Evolutionary conservation across 2,888 invertebrate species (phyloP).

Genomic region (Agrotis puta): DNA sequence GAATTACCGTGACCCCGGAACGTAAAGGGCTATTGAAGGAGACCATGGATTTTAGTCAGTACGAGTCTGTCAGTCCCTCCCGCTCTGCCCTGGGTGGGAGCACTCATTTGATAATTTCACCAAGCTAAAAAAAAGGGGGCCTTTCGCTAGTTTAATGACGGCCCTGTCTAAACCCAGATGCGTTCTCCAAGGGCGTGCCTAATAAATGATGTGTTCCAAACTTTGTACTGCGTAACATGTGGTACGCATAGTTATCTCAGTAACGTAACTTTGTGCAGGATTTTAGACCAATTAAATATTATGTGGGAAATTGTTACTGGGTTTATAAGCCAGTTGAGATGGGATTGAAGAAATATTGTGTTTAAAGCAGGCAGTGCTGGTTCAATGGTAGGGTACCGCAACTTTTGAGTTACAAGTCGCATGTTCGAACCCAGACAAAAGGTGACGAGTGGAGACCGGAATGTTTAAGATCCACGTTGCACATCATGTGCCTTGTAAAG

Average conservation of each 20-base stretch:
- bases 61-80: too few species aligned
- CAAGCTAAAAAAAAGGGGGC: too few species aligned
- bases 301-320: neutral
- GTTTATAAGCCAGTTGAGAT: neutral
- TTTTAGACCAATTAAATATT: conserved; percentile 47
- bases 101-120: too few species aligned
- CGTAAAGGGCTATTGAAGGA: too few species aligned
- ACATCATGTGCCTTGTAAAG: too few species aligned
- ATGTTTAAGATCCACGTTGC: too few species aligned
- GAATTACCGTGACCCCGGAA: too few species aligned
- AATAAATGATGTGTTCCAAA: conserved; percentile 53
- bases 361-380: neutral
- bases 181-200: conserved; percentile 34
- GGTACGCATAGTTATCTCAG: conserved; percentile 27
- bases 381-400: too few species aligned
- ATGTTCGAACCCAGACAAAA: neutral
- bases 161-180: conserved; percentile 21
- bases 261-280: conserved; percentile 11
- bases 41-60: too few species aligned
- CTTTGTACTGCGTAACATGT: conserved; percentile 36
- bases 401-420: neutral
- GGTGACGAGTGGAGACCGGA: too few species aligned
- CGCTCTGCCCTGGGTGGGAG: too few species aligned
- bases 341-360: conserved; percentile 8
- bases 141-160: too few species aligned